A percentile compares a stretch with the other conserved stretches of the same genome.
Evolutionary conservation across 2,113 vertebrate genomes (phyloP).

Genomic region (Burhinus bistriatus): DNA sequence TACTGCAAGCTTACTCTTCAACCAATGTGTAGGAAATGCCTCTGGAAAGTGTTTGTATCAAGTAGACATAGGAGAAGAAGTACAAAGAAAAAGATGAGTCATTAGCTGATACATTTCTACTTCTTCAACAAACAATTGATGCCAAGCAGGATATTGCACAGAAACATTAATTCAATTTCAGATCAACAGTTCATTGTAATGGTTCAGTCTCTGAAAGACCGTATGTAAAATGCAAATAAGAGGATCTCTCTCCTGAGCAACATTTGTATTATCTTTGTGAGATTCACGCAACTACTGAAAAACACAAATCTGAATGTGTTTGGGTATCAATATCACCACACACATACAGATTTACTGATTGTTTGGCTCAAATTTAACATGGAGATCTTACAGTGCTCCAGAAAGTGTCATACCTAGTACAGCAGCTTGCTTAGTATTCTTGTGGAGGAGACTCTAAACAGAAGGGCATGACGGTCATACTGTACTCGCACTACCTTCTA

Average conservation of each 20-base stretch:
- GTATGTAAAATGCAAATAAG: neutral
- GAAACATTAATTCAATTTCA: neutral
- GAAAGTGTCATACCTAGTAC: neutral
- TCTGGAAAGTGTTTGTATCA: neutral
- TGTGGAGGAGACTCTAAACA: neutral
- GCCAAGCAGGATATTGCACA: neutral
- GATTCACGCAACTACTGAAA: neutral
- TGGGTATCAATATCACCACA: neutral
- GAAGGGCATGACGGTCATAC: neutral
- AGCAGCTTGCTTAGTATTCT: neutral
- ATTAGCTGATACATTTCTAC: conserved; percentile 7
- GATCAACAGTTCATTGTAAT: neutral
- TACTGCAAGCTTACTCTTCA: neutral
- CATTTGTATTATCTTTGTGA: conserved; percentile 8
- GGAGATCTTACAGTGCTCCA: neutral
- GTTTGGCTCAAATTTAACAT: neutral
- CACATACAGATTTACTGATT: neutral
- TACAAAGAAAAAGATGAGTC: neutral
- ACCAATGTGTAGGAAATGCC: neutral
- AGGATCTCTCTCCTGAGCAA: neutral
- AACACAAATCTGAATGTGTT: neutral
- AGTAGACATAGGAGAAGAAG: neutral
- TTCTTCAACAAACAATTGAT: conserved; percentile 2
- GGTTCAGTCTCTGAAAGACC: neutral
- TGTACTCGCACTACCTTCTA: neutral